These are phyloP conservation scores for Eospalax fontanierii DNA, from an alignment of 2,797 vertebrate species.

Conservation along the genomic window DNA sequence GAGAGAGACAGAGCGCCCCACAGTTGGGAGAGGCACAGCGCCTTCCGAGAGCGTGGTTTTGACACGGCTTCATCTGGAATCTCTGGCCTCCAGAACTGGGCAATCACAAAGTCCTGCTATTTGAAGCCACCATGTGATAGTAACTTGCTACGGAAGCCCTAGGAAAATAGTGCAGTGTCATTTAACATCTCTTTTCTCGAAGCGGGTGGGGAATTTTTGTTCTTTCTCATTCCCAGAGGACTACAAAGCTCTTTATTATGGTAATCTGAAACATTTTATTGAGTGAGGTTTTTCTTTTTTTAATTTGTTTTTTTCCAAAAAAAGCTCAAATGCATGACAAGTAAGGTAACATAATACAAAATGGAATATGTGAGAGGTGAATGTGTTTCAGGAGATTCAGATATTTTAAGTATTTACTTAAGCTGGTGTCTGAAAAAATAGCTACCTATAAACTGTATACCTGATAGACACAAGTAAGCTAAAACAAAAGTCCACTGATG, in stretches of 20 bases:
- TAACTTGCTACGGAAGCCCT: neutral
- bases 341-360: neutral
- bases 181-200: neutral
- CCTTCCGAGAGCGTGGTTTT: neutral
- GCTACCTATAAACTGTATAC: neutral
- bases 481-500: constrained; percentile 21
- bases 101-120: neutral
- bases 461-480: neutral
- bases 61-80: neutral
- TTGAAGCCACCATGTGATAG: neutral
- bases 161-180: neutral
- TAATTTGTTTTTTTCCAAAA: constrained; percentile 2
- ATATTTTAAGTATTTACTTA: constrained; percentile 40
- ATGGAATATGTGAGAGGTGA: neutral
- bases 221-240: neutral
- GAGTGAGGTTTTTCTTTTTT: neutral
- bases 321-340: neutral
- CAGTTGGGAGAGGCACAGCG: neutral
- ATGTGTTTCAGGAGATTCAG: neutral
- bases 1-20: neutral
- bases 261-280: neutral
- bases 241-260: neutral
- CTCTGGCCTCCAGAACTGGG: neutral
- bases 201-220: neutral
- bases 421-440: neutral